Conservation (phyloP, 1,140 invertebrate genomes). For the Bombus turneri region DNA sequence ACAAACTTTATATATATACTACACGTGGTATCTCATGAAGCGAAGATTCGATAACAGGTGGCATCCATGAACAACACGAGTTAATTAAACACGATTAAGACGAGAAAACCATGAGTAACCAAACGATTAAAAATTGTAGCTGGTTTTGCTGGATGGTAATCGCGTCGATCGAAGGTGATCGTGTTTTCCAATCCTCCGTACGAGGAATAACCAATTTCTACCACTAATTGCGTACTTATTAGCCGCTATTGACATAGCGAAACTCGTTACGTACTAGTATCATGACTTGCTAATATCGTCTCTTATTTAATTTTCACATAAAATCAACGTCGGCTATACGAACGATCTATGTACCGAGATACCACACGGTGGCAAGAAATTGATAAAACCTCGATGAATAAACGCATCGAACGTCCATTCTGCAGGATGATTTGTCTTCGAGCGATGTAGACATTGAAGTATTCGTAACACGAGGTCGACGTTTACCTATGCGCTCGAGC, state of each 20-base stretch:
- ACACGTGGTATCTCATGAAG: neutral
- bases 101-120: conserved; percentile 29
- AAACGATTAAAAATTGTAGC: conserved; percentile 3
- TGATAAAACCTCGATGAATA: no score
- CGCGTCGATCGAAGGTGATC: conserved; percentile 18
- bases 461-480: neutral
- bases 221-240: neutral
- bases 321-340: neutral
- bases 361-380: no score
- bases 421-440: neutral
- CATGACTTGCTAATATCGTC: no score
- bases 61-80: neutral
- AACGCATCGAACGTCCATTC: no score
- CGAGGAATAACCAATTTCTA: conserved; percentile 16
- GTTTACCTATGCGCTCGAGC: neutral
- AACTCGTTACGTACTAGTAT: no score
- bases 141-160: neutral
- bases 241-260: no score
- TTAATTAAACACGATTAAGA: conserved; percentile 23
- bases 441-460: neutral
- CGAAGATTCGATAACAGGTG: neutral
- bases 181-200: conserved; percentile 4
- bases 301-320: neutral
- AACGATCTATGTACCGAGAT: neutral
- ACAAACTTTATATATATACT: neutral